phyloP scores from a whole-genome alignment of 1,140 invertebrate species.

The Matsumurasca onukii region DNA sequence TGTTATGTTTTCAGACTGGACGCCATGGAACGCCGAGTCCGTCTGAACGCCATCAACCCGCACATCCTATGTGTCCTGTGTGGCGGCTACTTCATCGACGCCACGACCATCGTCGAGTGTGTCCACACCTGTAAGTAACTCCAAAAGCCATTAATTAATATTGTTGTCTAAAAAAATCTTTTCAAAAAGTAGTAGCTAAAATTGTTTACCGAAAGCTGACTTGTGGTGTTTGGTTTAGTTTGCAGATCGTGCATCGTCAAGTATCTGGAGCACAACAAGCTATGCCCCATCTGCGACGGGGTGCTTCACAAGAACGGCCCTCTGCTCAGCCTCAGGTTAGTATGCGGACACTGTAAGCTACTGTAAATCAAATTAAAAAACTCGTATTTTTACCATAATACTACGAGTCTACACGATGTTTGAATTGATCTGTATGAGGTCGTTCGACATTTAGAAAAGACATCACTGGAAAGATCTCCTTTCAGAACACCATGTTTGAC shows the following conservation, averaged over 20 bases:
- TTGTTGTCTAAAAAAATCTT: neutral
- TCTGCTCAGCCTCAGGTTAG: conserved; percentile 53
- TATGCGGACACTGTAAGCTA: too few species aligned
- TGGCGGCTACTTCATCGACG: conserved; percentile 91
- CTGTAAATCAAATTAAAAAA: too few species aligned
- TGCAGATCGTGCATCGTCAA: conserved; percentile 84
- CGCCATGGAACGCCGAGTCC: conserved; percentile 24
- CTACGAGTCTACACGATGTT: too few species aligned
- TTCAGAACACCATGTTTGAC: too few species aligned
- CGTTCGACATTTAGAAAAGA: too few species aligned
- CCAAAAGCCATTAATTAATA: neutral
- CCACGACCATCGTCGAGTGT: conserved; percentile 93
- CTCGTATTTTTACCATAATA: too few species aligned
- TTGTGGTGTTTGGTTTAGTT: conserved; percentile 58
- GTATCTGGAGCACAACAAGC: conserved; percentile 72
- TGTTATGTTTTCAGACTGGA: too few species aligned
- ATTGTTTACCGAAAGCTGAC: neutral
- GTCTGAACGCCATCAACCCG: conserved; percentile 57
- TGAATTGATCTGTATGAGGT: too few species aligned
- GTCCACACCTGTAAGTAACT: conserved; percentile 84
- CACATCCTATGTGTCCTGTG: conserved; percentile 80
- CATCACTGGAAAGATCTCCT: too few species aligned
- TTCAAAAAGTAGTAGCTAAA: neutral
- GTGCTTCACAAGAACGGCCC: conserved; percentile 64
- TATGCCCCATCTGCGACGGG: conserved; percentile 79